Conservation (phyloP, 2,888 invertebrate genomes). For the Hypselothyrea guttata region DNA sequence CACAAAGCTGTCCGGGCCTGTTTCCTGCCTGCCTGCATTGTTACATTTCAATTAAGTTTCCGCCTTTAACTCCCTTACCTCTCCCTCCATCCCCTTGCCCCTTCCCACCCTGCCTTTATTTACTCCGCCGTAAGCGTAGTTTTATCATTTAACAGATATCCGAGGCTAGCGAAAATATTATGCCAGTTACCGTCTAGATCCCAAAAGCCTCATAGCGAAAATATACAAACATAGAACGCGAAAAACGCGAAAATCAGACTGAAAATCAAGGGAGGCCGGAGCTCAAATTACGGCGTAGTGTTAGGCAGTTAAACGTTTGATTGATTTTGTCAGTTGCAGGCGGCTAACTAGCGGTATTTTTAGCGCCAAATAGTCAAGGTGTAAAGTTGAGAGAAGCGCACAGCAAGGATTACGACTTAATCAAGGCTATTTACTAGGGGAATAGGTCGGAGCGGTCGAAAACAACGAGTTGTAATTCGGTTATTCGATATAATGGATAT, state of each 20-base stretch:
- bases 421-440: no score
- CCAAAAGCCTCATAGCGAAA: conserved; percentile 35
- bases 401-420: no score
- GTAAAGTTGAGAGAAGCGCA: no score
- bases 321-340: background rate
- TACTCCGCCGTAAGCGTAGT: conserved; percentile 55
- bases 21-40: conserved; percentile 47
- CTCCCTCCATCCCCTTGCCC: background rate
- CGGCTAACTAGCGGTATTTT: no score
- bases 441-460: no score
- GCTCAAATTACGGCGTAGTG: no score
- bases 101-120: background rate
- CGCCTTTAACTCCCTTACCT: conserved; percentile 18
- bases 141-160: conserved; percentile 72
- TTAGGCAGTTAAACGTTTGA: conserved; percentile 1
- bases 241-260: conserved; percentile 4
- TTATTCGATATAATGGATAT: no score
- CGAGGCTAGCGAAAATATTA: conserved; percentile 59
- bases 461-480: no score
- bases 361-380: no score
- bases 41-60: conserved; percentile 73
- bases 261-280: background rate
- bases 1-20: conserved; percentile 7
- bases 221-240: conserved; percentile 9
- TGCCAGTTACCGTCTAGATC: conserved; percentile 38